Percentiles rank a stretch among this genome's conserved stretches.
Evolutionary conservation across 2,888 invertebrate genomes (phyloP).

Genomic region (Odontothrips loti): DNA sequence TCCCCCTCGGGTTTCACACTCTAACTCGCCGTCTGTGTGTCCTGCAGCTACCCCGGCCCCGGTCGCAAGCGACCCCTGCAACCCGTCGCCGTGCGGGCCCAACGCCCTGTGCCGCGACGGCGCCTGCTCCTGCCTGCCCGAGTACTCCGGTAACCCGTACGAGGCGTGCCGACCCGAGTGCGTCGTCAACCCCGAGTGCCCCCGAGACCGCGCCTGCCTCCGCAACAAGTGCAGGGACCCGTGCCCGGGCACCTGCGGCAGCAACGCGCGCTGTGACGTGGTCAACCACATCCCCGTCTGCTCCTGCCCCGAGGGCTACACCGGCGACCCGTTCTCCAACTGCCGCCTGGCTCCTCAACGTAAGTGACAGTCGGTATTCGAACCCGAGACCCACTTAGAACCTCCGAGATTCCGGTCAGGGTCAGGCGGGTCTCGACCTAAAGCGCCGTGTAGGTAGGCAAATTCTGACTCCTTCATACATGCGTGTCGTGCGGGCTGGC

Average conservation of each 20-base stretch:
- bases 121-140: constrained; percentile 45
- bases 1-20: no score
- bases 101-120: constrained; percentile 46
- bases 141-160: constrained; percentile 48
- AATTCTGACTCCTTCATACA: no score
- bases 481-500: no score
- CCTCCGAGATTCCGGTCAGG: no score
- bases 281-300: constrained; percentile 49
- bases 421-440: no score
- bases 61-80: constrained; percentile 42
- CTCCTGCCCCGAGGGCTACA: constrained; percentile 46
- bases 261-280: constrained; percentile 47
- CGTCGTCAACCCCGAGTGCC: constrained; percentile 47
- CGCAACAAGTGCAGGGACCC: constrained; percentile 48
- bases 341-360: constrained; percentile 45
- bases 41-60: constrained; percentile 43
- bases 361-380: constrained; percentile 31
- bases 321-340: constrained; percentile 49
- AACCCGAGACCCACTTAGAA: no score
- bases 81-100: constrained; percentile 56
- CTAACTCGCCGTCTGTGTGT: neutral
- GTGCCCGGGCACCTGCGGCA: constrained; percentile 47
- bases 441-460: no score
- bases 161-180: constrained; percentile 49
- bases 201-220: constrained; percentile 45